A percentile compares a stretch with the other conserved stretches of the same genome.
Conservation (phyloP, 2,113 vertebrate genomes). For the Noctilio leporinus region DNA sequence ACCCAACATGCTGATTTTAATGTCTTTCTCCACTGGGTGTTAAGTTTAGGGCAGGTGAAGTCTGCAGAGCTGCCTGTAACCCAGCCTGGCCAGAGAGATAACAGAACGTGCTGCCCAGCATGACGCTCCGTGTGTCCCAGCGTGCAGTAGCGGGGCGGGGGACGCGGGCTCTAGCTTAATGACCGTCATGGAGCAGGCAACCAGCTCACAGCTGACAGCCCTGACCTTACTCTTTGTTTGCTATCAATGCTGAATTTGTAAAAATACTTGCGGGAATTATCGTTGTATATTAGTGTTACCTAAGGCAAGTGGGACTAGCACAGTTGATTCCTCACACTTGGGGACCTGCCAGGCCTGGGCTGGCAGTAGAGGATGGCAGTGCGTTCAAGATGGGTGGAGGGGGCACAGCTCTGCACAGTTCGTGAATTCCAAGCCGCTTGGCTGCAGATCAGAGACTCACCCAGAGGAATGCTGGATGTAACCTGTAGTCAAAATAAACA, state of each 20-base stretch:
- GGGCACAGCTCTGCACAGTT: background rate
- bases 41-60: no score
- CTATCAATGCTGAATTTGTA: background rate
- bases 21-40: no score
- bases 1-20: no score
- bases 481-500: no score
- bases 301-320: background rate
- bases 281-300: background rate
- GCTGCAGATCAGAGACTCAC: background rate
- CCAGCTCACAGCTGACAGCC: no score
- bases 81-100: no score
- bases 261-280: background rate
- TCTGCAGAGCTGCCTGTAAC: no score
- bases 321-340: rapidly evolving
- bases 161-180: rapidly evolving
- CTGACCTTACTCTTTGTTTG: background rate
- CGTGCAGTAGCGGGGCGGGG: rapidly evolving
- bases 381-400: rapidly evolving
- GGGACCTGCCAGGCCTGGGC: background rate
- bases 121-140: rapidly evolving
- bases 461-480: background rate
- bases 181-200: rapidly evolving
- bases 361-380: rapidly evolving
- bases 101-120: no score
- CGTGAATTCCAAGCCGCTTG: background rate